phyloP scores from a whole-genome alignment of 2,888 invertebrate species.

The Drosophila lutescens region DNA sequence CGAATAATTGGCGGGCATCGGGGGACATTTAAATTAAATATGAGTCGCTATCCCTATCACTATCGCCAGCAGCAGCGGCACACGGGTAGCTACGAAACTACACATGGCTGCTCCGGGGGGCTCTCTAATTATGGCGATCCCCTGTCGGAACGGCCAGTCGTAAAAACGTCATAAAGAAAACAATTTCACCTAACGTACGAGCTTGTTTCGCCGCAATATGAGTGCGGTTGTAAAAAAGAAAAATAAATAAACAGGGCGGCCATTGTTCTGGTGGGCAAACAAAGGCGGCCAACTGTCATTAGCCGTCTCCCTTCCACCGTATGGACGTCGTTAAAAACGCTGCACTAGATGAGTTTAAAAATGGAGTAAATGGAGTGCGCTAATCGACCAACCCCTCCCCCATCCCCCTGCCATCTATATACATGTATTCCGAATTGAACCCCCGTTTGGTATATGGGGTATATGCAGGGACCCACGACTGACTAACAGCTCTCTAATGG shows the following conservation, averaged over 20 bases:
- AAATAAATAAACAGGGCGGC: constrained; percentile 36
- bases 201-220: constrained; percentile 35
- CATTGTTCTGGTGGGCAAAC: constrained; percentile 42
- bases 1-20: constrained; percentile 70
- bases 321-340: constrained; percentile 57
- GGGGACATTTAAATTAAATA: constrained; percentile 70
- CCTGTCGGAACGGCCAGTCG: constrained; percentile 59
- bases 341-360: constrained; percentile 69
- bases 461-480: constrained; percentile 34
- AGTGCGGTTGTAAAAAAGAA: constrained; percentile 18
- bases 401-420: too few species aligned
- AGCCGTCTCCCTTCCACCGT: constrained; percentile 32
- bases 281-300: constrained; percentile 54
- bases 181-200: constrained; percentile 59
- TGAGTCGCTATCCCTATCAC: constrained; percentile 45
- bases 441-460: constrained; percentile 13
- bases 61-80: neutral
- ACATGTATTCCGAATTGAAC: constrained; percentile 1
- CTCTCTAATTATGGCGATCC: constrained; percentile 61
- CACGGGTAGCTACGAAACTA: constrained; percentile 1
- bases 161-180: constrained; percentile 75
- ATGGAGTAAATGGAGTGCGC: constrained; percentile 71
- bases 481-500: constrained; percentile 66
- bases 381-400: constrained; percentile 33
- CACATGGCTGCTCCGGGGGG: constrained; percentile 14